These are phyloP conservation scores for Nothobranchius kuhntae DNA, from an alignment of 2,113 vertebrate species.

Conservation along the genomic window DNA sequence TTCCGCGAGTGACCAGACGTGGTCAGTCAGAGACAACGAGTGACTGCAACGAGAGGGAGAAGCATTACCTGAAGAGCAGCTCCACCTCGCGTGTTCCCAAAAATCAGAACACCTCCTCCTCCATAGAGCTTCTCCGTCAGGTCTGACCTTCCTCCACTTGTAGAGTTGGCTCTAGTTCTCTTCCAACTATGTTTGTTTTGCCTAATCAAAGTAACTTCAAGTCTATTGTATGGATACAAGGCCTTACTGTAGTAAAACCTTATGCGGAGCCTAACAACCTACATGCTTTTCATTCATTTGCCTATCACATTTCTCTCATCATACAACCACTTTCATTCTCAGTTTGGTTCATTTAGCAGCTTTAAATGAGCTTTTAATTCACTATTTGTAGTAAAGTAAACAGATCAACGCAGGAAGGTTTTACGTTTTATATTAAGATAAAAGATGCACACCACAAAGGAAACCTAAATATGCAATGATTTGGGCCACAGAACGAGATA, in stretches of 20 bases:
- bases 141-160: neutral
- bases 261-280: neutral
- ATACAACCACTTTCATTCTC: neutral
- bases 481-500: conserved; percentile 5
- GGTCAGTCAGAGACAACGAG: conserved; percentile 61
- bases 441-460: neutral
- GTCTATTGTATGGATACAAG: conserved; percentile 31
- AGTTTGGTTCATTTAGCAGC: neutral
- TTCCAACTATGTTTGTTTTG: conserved; percentile 15
- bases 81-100: neutral
- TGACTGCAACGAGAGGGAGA: conserved; percentile 44
- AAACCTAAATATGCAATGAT: neutral
- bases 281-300: neutral
- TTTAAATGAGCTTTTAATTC: neutral
- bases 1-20: conserved; percentile 70
- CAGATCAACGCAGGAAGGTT: neutral
- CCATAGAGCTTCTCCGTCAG: conserved; percentile 1
- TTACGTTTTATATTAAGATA: neutral
- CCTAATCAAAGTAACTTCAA: conserved; percentile 50
- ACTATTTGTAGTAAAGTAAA: neutral
- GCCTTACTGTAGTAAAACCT: conserved; percentile 6
- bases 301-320: neutral
- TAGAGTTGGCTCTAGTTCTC: conserved; percentile 21
- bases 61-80: neutral
- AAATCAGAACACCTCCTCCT: neutral